Percentiles rank a stretch among this genome's conserved stretches.
These are phyloP conservation scores for Dromaius novaehollandiae DNA, from an alignment of 2,113 vertebrate species.

Conservation along the genomic window DNA sequence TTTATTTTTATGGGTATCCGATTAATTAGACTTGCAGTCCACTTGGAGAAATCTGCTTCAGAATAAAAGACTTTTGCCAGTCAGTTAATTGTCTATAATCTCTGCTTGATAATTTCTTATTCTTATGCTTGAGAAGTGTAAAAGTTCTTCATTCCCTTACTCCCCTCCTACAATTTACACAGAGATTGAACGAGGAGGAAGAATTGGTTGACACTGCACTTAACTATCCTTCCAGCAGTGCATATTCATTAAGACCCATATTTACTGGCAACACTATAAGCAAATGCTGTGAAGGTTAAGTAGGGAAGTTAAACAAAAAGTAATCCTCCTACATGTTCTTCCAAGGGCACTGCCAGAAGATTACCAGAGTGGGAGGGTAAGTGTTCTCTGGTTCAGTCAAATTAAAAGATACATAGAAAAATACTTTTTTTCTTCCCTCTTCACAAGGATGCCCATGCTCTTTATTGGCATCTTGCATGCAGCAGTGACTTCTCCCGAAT, in stretches of 20 bases:
- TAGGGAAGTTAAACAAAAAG: constrained; percentile 24
- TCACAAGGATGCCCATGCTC: background rate
- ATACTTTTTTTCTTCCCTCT: background rate
- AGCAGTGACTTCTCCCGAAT: background rate
- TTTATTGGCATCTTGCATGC: background rate
- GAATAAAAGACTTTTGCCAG: background rate
- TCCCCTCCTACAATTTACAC: background rate
- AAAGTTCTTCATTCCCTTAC: background rate
- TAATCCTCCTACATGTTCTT: constrained; percentile 35
- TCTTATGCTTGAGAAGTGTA: background rate
- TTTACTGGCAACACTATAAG: constrained; percentile 17
- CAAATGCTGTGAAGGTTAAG: constrained; percentile 50
- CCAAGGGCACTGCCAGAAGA: background rate
- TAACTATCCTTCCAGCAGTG: background rate
- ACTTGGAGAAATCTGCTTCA: background rate
- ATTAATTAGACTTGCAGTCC: background rate
- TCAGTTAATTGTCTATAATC: background rate
- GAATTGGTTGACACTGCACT: background rate
- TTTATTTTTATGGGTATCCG: background rate
- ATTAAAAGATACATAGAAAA: background rate
- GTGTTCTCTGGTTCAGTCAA: background rate
- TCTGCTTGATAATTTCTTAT: background rate
- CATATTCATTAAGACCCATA: background rate
- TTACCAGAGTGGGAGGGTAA: background rate
- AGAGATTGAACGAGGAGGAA: background rate